Evolutionary conservation across 2,113 vertebrate genomes (phyloP).

Genomic region (Crypturellus undulatus): DNA sequence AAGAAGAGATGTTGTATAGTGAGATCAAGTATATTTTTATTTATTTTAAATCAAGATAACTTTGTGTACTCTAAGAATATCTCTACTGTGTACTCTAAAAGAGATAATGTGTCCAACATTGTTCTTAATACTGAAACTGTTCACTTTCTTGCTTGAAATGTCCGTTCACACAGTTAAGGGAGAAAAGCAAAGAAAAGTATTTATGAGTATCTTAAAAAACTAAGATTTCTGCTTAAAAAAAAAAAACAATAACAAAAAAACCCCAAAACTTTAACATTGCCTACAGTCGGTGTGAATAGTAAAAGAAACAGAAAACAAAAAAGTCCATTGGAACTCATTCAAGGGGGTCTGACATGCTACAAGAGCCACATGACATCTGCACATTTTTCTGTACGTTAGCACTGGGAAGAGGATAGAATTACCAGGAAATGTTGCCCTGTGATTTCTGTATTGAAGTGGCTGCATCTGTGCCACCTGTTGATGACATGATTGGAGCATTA

Average conservation of each 20-base stretch:
- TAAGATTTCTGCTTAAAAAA: conserved; percentile 29
- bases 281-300: conserved; percentile 42
- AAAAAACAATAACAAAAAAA: too few species aligned
- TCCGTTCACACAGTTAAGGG: not conserved
- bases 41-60: conserved; percentile 4
- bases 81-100: too few species aligned
- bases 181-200: conserved; percentile 17
- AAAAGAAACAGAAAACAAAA: conserved; percentile 62
- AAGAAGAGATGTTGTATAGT: not conserved
- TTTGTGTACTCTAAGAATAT: not conserved
- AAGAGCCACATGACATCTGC: conserved; percentile 54
- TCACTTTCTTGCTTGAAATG: conserved; percentile 14
- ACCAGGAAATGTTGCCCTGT: conserved; percentile 72
- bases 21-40: conserved; percentile 14
- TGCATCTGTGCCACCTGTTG: conserved; percentile 81
- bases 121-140: not conserved
- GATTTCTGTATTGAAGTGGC: conserved; percentile 76
- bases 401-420: conserved; percentile 71
- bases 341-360: conserved; percentile 28
- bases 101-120: not conserved
- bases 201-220: conserved; percentile 25
- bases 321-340: conserved; percentile 31
- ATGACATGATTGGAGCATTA: conserved; percentile 81
- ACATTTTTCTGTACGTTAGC: conserved; percentile 57
- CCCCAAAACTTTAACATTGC: conserved; percentile 35